Evolutionary conservation across 2,113 vertebrate genomes (phyloP).

Genomic region (Pachypanchax playfairii): DNA sequence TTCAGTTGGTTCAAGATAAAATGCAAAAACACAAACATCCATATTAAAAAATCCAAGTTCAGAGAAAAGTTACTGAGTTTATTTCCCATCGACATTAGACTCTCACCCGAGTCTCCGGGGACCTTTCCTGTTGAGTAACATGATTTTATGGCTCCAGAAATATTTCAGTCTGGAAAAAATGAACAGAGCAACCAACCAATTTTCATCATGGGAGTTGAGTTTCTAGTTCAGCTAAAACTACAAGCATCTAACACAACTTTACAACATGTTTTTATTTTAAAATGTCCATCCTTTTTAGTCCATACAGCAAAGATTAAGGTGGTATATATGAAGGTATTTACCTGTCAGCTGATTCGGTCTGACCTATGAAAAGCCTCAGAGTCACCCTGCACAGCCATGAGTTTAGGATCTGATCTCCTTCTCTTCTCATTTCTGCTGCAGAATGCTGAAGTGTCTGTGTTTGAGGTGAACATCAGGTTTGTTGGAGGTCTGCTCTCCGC

Average conservation of each 20-base stretch:
- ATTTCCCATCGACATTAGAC: not conserved
- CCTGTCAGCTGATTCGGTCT: not conserved
- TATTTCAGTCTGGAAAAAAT: not conserved
- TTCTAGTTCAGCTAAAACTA: too few species aligned
- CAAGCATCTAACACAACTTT: too few species aligned
- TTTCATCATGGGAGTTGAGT: not conserved
- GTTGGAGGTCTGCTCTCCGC: conserved; percentile 96
- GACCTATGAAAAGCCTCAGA: not conserved
- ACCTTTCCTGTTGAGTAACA: not conserved
- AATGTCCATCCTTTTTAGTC: too few species aligned
- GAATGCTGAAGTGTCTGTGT: conserved; percentile 96
- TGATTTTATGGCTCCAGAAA: not conserved
- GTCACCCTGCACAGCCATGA: not conserved
- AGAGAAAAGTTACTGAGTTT: not conserved
- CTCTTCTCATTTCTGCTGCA: conserved; percentile 56
- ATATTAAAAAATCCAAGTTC: not conserved
- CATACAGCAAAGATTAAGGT: not conserved
- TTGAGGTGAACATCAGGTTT: conserved; percentile 98
- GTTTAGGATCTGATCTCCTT: not conserved
- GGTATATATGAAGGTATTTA: not conserved
- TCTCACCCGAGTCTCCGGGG: not conserved
- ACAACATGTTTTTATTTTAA: too few species aligned
- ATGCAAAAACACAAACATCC: not conserved
- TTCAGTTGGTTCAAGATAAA: not conserved
- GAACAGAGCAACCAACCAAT: not conserved